Evolutionary conservation across 2,113 vertebrate genomes (phyloP), one percentile per base, ranked within the genome.

Genomic region (Neolamprologus cancellatus): DNA sequence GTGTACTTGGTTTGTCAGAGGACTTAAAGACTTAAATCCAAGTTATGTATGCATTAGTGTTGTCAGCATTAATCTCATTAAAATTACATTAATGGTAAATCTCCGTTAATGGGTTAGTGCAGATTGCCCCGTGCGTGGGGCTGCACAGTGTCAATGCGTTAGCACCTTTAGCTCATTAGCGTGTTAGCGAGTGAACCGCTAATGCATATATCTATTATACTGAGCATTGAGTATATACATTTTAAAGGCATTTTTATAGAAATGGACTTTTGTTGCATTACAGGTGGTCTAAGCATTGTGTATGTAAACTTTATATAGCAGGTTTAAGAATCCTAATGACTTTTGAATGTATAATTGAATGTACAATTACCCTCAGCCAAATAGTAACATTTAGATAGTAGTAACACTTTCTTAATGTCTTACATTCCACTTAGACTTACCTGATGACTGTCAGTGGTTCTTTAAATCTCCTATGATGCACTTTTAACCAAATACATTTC

Each of bases 141-240:
- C 20, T 54, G 20, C 0, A 54, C 0, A 54, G 53, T 13, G 6
- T 54, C 53, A 54, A 54, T 2, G 20, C 11, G 53, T 54, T 25
- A 25, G 53, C 53, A 54, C 20, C 20, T 13, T 25, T 54, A 54
- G 53, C 53, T 54, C 53, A 54, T 13, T 54, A 54, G 1, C 4
- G 0, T 23, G 20, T 54, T 54, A 54, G 20, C 1, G 4, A 54
- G 20, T 0, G 4, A 54, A 54, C 1, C 20, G 2, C 53, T 54
- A 54, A 54, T 13, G 53, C 53, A 54, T 54, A 54, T 13, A 54
- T 54, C 53, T 54, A 7, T 54, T 54, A 25, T 13, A 54, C 53
- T 54, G 53, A 13, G 53, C 20, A 54, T 7, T 54, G 53, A 54
- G 50, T 52, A 11, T 52, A 52, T 13, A 25, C 12, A 54, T 54